These are phyloP conservation scores for Florisuga fusca DNA, from an alignment of 2,797 vertebrate species.

Conservation along the genomic window DNA sequence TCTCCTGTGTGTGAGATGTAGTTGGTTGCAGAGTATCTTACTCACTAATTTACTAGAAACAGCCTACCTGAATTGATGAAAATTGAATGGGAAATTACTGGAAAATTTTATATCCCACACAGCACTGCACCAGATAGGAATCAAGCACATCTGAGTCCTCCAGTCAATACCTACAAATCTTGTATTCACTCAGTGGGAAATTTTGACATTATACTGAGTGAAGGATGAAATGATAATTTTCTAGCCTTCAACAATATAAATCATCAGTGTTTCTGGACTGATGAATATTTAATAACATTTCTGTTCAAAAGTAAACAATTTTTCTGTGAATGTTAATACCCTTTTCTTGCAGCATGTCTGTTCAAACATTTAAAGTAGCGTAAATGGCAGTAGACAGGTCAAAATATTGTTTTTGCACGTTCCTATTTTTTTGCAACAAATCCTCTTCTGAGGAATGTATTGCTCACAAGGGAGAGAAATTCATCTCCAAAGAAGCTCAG, in stretches of 20 bases:
- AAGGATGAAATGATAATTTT: background rate
- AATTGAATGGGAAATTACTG: background rate
- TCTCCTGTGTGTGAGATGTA: background rate
- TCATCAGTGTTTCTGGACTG: background rate
- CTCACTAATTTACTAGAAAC: background rate
- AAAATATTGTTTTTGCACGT: background rate
- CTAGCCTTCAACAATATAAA: background rate
- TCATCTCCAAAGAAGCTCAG: background rate
- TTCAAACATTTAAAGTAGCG: background rate
- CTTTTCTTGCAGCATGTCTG: background rate
- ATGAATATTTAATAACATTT: conserved; percentile 14
- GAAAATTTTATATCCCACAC: background rate
- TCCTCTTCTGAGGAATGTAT: background rate
- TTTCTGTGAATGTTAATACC: background rate
- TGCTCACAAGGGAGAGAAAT: background rate
- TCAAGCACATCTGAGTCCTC: background rate
- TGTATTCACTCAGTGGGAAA: background rate
- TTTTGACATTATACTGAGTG: background rate
- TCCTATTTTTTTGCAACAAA: background rate
- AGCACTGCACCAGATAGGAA: background rate
- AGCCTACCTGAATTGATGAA: background rate
- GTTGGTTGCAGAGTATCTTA: background rate
- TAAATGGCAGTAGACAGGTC: background rate
- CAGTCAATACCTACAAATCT: background rate
- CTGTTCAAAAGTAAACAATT: conserved; percentile 29